A percentile compares a stretch with the other conserved stretches of the same genome.
These are phyloP conservation scores for Bubalus kerabau DNA, from an alignment of 2,113 vertebrate genomes.

Conservation along the genomic window DNA sequence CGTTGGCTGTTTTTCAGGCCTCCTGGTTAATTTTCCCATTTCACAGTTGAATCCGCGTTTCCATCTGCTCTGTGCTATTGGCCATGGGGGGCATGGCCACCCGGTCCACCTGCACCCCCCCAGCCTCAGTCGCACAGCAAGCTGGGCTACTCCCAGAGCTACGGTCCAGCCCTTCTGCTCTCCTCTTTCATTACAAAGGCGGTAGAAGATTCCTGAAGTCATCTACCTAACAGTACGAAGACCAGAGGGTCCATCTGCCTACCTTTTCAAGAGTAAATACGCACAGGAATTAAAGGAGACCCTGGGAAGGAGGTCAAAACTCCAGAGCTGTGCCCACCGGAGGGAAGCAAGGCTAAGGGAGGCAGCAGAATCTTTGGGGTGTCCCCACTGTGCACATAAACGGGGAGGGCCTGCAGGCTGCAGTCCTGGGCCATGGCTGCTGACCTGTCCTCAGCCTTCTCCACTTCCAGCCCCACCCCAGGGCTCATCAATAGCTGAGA, in stretches of 20 bases:
- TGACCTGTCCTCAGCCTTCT: not conserved
- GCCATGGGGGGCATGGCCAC: rapidly evolving
- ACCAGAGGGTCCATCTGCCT: conserved; percentile 31
- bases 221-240: not conserved
- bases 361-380: not conserved
- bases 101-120: rapidly evolving
- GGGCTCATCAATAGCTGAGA: conserved; percentile 36
- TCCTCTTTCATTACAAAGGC: not conserved
- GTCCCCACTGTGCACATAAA: not conserved
- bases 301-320: not conserved
- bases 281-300: conserved; percentile 29
- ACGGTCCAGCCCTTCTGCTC: not conserved
- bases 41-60: rapidly evolving
- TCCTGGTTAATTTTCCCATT: not conserved
- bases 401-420: not conserved
- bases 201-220: not conserved
- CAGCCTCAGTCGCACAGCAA: not conserved
- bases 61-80: not conserved
- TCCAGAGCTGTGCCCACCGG: not conserved
- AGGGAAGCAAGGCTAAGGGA: not conserved
- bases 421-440: not conserved
- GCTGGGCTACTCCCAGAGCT: not conserved
- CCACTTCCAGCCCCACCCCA: not conserved
- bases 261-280: conserved; percentile 39
- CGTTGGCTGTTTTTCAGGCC: rapidly evolving